phyloP scores from a whole-genome alignment of 2,797 vertebrate species.

The Babyrousa celebensis region DNA sequence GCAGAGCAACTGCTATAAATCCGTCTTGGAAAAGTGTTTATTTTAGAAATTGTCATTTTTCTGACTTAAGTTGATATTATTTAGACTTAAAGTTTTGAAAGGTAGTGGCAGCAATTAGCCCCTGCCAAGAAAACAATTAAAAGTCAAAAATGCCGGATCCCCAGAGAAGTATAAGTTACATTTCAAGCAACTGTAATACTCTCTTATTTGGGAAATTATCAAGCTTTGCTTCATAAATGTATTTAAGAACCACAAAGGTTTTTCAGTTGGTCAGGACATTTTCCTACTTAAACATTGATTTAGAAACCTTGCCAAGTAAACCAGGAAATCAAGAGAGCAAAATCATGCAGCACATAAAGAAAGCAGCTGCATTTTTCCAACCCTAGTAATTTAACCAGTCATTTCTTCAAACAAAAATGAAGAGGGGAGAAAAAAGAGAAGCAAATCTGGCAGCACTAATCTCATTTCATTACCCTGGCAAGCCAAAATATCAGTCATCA shows the following conservation, averaged over 20 bases:
- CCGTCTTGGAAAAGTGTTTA: neutral
- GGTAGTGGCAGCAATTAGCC: slow-evolving; percentile 39
- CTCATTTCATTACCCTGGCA: slow-evolving; percentile 80
- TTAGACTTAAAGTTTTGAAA: slow-evolving; percentile 77
- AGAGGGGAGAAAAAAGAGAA: neutral
- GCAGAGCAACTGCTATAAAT: neutral
- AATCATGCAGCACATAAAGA: slow-evolving; percentile 84
- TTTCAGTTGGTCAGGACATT: slow-evolving; percentile 83
- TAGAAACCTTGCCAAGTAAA: slow-evolving; percentile 87
- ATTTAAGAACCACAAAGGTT: slow-evolving; percentile 84
- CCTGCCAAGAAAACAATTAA: slow-evolving; percentile 68
- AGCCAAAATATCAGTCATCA: slow-evolving; percentile 79
- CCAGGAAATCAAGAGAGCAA: slow-evolving; percentile 84
- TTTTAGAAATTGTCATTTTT: slow-evolving; percentile 73
- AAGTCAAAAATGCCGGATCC: slow-evolving; percentile 69
- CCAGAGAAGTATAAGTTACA: slow-evolving; percentile 68
- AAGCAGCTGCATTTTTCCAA: slow-evolving; percentile 83
- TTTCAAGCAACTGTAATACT: slow-evolving; percentile 70
- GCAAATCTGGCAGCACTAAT: slow-evolving; percentile 81
- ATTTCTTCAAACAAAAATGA: slow-evolving; percentile 84
- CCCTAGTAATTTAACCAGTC: slow-evolving; percentile 84
- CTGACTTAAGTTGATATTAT: slow-evolving; percentile 61
- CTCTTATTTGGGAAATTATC: slow-evolving; percentile 84
- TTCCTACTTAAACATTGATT: slow-evolving; percentile 88
- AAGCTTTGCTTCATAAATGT: slow-evolving; percentile 84